Percentiles rank a stretch among this genome's conserved stretches.
These are phyloP conservation scores for Coremacera marginata DNA, from an alignment of 2,888 invertebrate genomes.

Conservation along the genomic window DNA sequence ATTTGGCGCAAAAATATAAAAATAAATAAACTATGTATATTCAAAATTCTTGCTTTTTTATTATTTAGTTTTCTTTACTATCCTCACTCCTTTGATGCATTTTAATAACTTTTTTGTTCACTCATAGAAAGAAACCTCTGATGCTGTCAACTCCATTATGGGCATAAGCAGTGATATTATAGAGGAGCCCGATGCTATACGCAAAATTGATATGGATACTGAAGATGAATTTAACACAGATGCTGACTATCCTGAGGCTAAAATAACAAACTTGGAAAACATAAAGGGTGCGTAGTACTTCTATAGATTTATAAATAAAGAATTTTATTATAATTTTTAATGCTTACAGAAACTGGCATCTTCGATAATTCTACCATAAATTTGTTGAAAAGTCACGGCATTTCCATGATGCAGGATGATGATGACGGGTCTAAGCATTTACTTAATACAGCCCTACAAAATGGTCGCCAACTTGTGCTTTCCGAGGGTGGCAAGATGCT, in stretches of 20 bases:
- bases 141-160: conserved; percentile 68
- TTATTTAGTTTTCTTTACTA: too few species aligned
- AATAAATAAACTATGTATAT: background rate
- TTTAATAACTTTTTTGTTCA: background rate
- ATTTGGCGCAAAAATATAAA: conserved; percentile 19
- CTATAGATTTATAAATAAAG: background rate
- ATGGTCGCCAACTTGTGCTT: conserved; percentile 86
- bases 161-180: conserved; percentile 46
- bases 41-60: background rate
- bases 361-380: conserved; percentile 70
- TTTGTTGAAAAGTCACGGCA: conserved; percentile 86
- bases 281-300: conserved; percentile 48
- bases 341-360: conserved; percentile 56
- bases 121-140: conserved; percentile 66
- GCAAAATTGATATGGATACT: conserved; percentile 49
- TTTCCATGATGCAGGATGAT: conserved; percentile 87
- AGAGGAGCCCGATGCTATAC: conserved; percentile 48
- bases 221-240: conserved; percentile 50
- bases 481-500: conserved; percentile 87
- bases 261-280: conserved; percentile 52
- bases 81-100: too few species aligned
- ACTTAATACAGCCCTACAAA: conserved; percentile 84
- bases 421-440: conserved; percentile 78
- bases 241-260: conserved; percentile 48
- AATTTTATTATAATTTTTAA: background rate